phyloP scores from a whole-genome alignment of 2,888 invertebrate species.

The Dolichopus griseipennis region DNA sequence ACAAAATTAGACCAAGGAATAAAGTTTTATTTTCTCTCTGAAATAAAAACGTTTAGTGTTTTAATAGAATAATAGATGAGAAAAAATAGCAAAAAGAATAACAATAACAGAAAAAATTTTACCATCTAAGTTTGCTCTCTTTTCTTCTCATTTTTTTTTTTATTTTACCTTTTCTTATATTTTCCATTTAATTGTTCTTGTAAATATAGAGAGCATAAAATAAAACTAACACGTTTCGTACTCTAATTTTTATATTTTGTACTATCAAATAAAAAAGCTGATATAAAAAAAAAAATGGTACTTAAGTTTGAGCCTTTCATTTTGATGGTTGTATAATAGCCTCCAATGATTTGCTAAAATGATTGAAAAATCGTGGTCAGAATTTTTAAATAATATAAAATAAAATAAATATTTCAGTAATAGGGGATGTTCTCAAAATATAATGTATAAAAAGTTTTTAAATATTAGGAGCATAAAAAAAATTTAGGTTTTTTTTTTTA shows the following conservation, averaged over 20 bases:
- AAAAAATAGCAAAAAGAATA: no score
- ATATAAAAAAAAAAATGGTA: background rate
- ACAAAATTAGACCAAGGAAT: no score
- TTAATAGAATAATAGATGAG: no score
- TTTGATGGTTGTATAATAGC: conserved; percentile 1
- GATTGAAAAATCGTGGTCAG: conserved; percentile 11
- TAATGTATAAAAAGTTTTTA: no score
- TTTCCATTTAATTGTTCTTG: background rate
- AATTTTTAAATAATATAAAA: background rate
- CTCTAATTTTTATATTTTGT: background rate
- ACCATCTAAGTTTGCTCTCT: no score
- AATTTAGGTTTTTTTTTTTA: no score
- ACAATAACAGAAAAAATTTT: no score
- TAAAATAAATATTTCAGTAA: no score
- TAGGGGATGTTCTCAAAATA: no score
- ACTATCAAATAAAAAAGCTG: background rate
- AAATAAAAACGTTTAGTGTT: no score
- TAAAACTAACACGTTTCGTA: background rate
- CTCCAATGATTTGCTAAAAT: conserved; percentile 9
- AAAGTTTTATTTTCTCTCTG: no score
- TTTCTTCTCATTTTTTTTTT: background rate
- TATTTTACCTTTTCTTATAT: background rate
- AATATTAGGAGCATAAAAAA: no score
- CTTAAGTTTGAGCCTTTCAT: conserved; percentile 6
- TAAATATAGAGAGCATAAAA: background rate